A percentile compares a stretch with the other conserved stretches of the same genome.
Conservation (phyloP, 2,888 invertebrate genomes). For the Agrypnus murinus region DNA sequence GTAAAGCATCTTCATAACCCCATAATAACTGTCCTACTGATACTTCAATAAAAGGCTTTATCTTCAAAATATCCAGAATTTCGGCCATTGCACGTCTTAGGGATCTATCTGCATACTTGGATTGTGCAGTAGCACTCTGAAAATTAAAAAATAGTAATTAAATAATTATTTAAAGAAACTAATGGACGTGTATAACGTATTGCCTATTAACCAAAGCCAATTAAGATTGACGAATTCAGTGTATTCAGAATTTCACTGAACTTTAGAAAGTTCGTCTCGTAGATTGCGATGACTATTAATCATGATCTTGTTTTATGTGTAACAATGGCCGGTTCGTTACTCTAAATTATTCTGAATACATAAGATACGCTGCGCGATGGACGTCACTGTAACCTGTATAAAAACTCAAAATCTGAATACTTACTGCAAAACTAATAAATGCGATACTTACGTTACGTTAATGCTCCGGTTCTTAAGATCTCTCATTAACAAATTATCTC, state of each 20-base stretch:
- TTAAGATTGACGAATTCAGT: neutral
- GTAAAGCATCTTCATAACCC: conserved; percentile 93
- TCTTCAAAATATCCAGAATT: conserved; percentile 93
- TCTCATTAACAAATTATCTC: no score
- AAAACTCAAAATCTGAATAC: no score
- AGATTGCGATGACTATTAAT: neutral
- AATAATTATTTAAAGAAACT: neutral
- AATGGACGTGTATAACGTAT: no score
- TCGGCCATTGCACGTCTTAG: conserved; percentile 91
- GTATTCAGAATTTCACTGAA: neutral
- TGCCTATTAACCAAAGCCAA: neutral
- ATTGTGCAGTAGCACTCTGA: conserved; percentile 89
- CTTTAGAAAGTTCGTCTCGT: conserved; percentile 28
- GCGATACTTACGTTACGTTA: no score
- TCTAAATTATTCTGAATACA: no score
- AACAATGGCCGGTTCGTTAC: no score
- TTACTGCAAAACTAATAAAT: no score
- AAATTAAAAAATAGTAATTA: conserved; percentile 55
- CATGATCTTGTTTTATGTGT: no score
- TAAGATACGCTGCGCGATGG: no score
- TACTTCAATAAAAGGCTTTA: conserved; percentile 92
- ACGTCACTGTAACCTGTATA: no score
- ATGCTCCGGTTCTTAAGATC: no score
- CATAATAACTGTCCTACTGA: conserved; percentile 91
- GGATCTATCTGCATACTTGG: conserved; percentile 90